phyloP scores from a whole-genome alignment of 2,797 vertebrate species.

The Rhabdophis nuchalis region DNA sequence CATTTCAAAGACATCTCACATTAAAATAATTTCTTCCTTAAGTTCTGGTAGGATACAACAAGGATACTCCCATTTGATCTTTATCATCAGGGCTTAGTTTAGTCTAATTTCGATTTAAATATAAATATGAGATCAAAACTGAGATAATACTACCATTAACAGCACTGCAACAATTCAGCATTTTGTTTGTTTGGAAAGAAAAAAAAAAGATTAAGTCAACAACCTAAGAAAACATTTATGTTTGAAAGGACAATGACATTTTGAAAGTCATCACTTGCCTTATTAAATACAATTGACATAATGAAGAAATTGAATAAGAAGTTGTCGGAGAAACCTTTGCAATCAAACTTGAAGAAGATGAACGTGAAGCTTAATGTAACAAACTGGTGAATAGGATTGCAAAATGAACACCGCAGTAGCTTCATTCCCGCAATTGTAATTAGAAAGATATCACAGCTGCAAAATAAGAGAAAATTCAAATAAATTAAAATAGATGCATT shows the following conservation, averaged over 20 bases:
- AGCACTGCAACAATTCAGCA: neutral
- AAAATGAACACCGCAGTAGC: conserved; percentile 92
- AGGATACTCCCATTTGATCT: neutral
- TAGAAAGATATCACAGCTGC: conserved; percentile 91
- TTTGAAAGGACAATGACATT: neutral
- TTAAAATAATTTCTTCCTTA: neutral
- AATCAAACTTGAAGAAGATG: conserved; percentile 93
- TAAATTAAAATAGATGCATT: conserved; percentile 25
- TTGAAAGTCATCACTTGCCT: conserved; percentile 74
- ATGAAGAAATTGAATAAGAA: conserved; percentile 95
- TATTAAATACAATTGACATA: conserved; percentile 92
- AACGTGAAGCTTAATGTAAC: conserved; percentile 89
- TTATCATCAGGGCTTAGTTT: neutral
- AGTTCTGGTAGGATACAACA: neutral
- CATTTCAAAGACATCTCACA: conserved; percentile 3
- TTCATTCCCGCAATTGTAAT: conserved; percentile 92
- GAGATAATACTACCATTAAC: neutral
- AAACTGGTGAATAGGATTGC: conserved; percentile 90
- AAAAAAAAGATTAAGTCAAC: neutral
- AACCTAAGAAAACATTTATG: neutral
- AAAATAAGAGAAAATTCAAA: conserved; percentile 52
- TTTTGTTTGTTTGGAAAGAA: neutral
- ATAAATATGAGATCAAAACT: neutral
- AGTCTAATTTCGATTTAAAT: neutral
- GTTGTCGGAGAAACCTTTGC: conserved; percentile 85